Percentiles rank a stretch among this genome's conserved stretches.
These are phyloP conservation scores for Neoascia interrupta DNA, from an alignment of 2,888 invertebrate species.

Conservation along the genomic window DNA sequence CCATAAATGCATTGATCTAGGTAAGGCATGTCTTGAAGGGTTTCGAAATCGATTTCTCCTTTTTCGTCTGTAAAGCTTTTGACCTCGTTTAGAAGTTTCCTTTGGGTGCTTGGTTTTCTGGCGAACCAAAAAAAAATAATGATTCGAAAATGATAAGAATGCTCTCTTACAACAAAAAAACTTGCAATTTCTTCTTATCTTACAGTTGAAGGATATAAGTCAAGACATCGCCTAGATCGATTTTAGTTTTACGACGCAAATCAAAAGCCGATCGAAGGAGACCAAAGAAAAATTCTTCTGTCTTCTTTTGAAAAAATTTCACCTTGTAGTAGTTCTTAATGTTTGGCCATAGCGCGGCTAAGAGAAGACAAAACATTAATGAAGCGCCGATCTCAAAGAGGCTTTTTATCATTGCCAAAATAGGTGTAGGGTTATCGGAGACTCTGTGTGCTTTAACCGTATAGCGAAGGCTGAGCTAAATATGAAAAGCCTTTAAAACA, in stretches of 20 bases:
- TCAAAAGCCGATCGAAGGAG: slow-evolving; percentile 8
- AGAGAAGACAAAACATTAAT: slow-evolving; percentile 70
- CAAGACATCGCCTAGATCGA: slow-evolving; percentile 75
- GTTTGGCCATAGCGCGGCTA: slow-evolving; percentile 73
- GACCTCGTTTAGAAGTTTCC: no score
- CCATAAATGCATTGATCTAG: no score
- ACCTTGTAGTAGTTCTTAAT: slow-evolving; percentile 72
- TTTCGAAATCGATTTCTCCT: no score
- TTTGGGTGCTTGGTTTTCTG: no score
- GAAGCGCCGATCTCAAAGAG: slow-evolving; percentile 73
- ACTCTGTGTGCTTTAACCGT: slow-evolving; percentile 79
- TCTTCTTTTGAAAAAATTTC: slow-evolving; percentile 61
- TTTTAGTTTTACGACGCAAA: slow-evolving; percentile 72
- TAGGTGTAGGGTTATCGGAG: slow-evolving; percentile 74
- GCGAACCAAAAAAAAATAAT: no score
- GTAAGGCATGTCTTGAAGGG: not conserved
- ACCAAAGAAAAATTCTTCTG: slow-evolving; percentile 19
- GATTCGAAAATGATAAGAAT: no score
- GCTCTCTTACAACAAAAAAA: no score
- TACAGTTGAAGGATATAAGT: slow-evolving; percentile 76
- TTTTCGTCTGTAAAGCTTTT: no score
- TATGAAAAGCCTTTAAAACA: no score
- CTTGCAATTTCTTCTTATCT: slow-evolving; percentile 74
- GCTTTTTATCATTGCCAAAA: slow-evolving; percentile 73
- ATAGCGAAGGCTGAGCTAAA: slow-evolving; percentile 75